Conservation (phyloP, 2,113 vertebrate genomes). For the Cricetomys ansorgei region DNA sequence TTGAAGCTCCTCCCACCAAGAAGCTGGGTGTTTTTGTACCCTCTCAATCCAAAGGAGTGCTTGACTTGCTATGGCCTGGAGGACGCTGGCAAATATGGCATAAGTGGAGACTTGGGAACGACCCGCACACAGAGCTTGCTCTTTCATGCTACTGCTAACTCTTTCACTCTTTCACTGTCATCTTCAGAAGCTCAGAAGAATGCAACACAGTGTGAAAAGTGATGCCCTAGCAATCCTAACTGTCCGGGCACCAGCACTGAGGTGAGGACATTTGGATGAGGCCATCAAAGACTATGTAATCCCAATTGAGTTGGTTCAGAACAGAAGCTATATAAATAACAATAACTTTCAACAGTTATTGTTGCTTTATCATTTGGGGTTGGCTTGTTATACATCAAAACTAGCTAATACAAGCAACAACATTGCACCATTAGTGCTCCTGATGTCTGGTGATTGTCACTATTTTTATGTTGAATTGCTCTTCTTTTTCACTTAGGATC, state of each 20-base stretch:
- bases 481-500: conserved; percentile 39
- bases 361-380: conserved; percentile 1
- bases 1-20: not conserved
- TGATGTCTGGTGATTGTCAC: not conserved
- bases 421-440: not conserved
- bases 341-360: conserved; percentile 8
- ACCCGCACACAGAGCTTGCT: not conserved
- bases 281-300: not conserved
- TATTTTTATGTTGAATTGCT: conserved; percentile 22
- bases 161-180: not conserved
- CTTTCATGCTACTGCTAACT: not conserved
- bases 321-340: conserved; percentile 43
- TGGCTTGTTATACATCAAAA: conserved; percentile 39
- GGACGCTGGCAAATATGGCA: not conserved
- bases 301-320: not conserved
- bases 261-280: not conserved
- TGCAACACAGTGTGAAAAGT: not conserved
- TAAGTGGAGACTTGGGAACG: not conserved
- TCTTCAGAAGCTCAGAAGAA: conserved; percentile 9
- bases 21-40: not conserved
- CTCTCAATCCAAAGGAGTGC: not conserved
- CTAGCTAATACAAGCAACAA: conserved; percentile 14
- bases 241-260: not conserved
- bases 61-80: not conserved
- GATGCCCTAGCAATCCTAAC: not conserved